Evolutionary conservation across 2,888 invertebrate species (phyloP).

Genomic region (Physocephala rufipes): DNA sequence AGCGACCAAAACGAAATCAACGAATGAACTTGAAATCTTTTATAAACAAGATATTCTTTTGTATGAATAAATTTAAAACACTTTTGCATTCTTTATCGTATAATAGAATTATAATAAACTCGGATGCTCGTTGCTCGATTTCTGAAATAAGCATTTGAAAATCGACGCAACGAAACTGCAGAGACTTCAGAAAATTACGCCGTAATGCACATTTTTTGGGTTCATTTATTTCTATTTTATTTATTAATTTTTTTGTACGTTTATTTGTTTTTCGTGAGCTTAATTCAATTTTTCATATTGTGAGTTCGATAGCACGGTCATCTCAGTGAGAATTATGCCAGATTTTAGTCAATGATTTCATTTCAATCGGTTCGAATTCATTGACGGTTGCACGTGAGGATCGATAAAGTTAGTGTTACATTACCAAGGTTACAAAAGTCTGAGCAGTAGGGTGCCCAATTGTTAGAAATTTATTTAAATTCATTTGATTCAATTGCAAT

Average conservation of each 20-base stretch:
- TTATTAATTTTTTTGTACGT: not conserved
- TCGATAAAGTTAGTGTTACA: not conserved
- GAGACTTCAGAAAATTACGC: not conserved
- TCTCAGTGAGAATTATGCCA: constrained; percentile 8
- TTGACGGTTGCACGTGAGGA: not conserved
- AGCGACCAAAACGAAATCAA: too few relatives aligned
- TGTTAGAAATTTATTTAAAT: not conserved
- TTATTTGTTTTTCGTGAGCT: not conserved
- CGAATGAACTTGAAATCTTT: constrained; percentile 29
- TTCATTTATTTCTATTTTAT: not conserved
- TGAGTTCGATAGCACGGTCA: constrained; percentile 6
- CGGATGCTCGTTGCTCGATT: not conserved
- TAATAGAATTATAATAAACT: not conserved
- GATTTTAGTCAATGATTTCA: constrained; percentile 37
- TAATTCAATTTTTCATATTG: not conserved
- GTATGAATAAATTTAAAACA: constrained; percentile 21
- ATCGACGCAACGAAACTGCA: not conserved
- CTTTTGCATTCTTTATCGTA: not conserved
- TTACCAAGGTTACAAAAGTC: not conserved
- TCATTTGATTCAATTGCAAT: too few relatives aligned
- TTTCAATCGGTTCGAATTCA: not conserved
- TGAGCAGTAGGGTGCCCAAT: constrained; percentile 10
- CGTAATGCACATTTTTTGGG: not conserved
- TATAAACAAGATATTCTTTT: not conserved
- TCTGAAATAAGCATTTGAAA: not conserved